A percentile compares a stretch with the other conserved stretches of the same genome.
phyloP scores from a whole-genome alignment of 2,888 invertebrate species.

The Latrodectus hesperus region DNA sequence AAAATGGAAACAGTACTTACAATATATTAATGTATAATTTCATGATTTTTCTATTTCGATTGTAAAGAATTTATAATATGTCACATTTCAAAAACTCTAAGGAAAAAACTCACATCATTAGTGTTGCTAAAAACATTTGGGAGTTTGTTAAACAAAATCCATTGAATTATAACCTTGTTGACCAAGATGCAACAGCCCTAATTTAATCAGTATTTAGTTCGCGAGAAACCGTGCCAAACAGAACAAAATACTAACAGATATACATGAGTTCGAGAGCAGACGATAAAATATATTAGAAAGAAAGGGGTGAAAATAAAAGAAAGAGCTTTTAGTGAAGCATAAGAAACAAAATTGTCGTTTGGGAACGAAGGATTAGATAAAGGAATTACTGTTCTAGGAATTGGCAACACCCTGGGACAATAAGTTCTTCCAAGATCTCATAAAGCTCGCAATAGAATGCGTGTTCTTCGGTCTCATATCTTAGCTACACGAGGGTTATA shows the following conservation, averaged over 20 bases:
- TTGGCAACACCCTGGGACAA: slow-evolving; percentile 39
- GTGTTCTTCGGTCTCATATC: slow-evolving; percentile 5
- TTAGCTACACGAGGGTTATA: slow-evolving; percentile 5
- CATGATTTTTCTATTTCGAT: too few species aligned
- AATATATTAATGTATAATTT: too few species aligned
- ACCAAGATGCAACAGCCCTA: not conserved
- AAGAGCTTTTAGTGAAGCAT: slow-evolving; percentile 19
- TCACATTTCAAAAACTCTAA: too few species aligned
- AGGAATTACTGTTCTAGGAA: slow-evolving; percentile 47
- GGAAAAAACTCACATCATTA: too few species aligned
- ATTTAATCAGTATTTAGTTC: slow-evolving; percentile 3
- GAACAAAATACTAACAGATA: not conserved
- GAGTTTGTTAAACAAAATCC: not conserved
- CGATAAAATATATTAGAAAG: not conserved
- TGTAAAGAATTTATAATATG: too few species aligned
- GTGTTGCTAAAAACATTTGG: not conserved
- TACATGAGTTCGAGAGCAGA: not conserved
- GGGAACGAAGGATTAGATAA: slow-evolving; percentile 50
- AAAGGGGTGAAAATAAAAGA: not conserved
- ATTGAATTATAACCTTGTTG: not conserved
- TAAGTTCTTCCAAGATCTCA: slow-evolving; percentile 39
- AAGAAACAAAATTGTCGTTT: slow-evolving; percentile 34
- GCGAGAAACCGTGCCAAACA: not conserved
- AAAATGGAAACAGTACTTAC: too few species aligned
- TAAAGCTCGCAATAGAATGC: slow-evolving; percentile 44